These are phyloP conservation scores for Thamnophis elegans DNA, from an alignment of 2,797 vertebrate species.

Conservation along the genomic window DNA sequence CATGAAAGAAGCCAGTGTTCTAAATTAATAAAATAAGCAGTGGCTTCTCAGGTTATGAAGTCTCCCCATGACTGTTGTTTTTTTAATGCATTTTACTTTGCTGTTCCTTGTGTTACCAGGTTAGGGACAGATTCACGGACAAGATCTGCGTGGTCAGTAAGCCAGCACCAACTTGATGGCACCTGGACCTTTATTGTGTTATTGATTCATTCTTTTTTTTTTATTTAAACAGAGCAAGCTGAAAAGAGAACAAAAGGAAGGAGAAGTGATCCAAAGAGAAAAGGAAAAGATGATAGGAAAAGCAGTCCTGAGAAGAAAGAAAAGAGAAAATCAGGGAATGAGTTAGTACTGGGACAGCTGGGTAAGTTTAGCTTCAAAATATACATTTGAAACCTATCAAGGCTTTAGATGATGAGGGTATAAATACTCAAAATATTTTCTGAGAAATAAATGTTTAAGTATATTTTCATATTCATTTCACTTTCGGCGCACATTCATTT, in stretches of 20 bases:
- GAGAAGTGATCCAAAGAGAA: conserved; percentile 83
- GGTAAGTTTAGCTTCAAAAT: conserved; percentile 76
- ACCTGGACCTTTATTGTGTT: neutral
- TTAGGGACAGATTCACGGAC: neutral
- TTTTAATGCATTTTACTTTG: neutral
- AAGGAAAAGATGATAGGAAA: conserved; percentile 83
- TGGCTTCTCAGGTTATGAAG: neutral
- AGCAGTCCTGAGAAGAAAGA: conserved; percentile 89
- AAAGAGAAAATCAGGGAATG: conserved; percentile 84
- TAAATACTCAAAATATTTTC: conserved; percentile 8
- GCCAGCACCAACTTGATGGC: neutral
- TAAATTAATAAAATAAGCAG: neutral
- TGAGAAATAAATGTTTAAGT: neutral
- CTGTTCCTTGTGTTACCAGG: neutral
- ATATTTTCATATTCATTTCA: neutral
- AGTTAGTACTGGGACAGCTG: conserved; percentile 89
- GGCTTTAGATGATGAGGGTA: neutral
- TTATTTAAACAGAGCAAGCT: conserved; percentile 77
- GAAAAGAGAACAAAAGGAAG: conserved; percentile 83
- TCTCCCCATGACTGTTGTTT: conserved; percentile 13
- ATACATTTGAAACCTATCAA: neutral
- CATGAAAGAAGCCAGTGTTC: neutral
- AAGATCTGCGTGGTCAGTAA: neutral
- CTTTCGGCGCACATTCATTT: neutral
- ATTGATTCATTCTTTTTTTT: conserved; percentile 22